phyloP scores from a whole-genome alignment of 2,888 invertebrate species.

The Eurois occulta region DNA sequence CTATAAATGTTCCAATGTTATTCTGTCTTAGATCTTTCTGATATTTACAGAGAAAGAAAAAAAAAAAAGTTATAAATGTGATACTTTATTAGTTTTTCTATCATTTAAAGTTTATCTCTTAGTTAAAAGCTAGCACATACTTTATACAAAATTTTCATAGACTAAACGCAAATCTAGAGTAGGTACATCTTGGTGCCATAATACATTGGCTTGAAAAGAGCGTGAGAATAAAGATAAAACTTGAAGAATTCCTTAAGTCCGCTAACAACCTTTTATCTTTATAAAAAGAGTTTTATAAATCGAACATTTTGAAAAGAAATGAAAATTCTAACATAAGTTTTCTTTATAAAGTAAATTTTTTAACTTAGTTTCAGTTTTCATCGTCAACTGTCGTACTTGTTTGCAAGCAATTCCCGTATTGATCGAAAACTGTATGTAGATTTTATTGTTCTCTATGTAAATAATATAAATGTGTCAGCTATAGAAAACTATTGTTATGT shows the following conservation, averaged over 20 bases:
- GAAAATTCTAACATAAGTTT: background rate
- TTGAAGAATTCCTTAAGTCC: background rate
- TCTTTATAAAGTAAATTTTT: background rate
- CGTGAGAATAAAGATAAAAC: background rate
- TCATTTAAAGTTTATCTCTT: background rate
- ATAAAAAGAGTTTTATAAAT: background rate
- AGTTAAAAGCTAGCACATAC: background rate
- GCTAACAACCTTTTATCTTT: background rate
- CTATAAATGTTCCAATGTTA: background rate
- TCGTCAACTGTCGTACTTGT: background rate
- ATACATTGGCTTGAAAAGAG: slow-evolving; percentile 13
- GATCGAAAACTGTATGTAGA: background rate
- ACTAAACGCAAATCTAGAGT: background rate
- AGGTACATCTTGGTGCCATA: slow-evolving; percentile 5
- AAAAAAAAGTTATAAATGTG: background rate
- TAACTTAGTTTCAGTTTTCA: background rate
- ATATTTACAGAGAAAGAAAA: background rate
- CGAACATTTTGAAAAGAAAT: background rate
- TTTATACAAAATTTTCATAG: background rate
- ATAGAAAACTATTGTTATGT: background rate
- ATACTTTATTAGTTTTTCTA: background rate
- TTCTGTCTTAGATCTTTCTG: background rate
- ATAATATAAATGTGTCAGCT: background rate
- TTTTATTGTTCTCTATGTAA: background rate
- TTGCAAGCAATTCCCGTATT: background rate